Conservation (phyloP, 2,888 invertebrate genomes). For the Euzophera pinguis region DNA sequence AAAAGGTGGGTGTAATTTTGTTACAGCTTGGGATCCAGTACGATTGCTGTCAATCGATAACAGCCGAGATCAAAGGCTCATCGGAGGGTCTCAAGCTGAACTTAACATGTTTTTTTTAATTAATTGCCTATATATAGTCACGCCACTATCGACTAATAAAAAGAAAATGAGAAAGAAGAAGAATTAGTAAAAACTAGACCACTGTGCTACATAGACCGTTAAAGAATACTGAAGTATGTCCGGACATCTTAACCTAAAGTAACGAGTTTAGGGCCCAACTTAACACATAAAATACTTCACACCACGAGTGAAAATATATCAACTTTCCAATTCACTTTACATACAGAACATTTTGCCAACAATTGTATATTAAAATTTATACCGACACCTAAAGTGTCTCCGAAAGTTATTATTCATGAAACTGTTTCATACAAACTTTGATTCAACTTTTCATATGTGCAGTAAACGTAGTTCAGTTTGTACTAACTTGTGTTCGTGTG, state of each 20-base stretch:
- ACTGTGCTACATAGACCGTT: not conserved
- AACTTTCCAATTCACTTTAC: not conserved
- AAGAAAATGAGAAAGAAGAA: no score
- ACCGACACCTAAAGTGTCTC: constrained; percentile 1
- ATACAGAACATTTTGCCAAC: not conserved
- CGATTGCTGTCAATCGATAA: no score
- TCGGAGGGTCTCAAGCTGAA: no score
- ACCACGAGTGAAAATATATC: not conserved
- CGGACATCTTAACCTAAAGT: not conserved
- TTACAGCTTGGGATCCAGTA: no score
- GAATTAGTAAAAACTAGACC: no score
- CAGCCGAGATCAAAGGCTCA: no score
- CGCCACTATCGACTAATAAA: no score
- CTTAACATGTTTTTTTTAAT: no score
- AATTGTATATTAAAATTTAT: constrained; percentile 6
- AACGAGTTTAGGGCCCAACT: not conserved
- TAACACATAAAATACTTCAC: not conserved
- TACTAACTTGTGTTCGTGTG: not conserved
- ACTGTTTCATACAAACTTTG: constrained; percentile 5
- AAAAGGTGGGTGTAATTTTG: no score
- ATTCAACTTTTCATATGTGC: constrained; percentile 5
- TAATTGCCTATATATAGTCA: no score
- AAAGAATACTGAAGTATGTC: not conserved
- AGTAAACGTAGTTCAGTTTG: not conserved
- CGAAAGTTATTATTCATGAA: constrained; percentile 3